phyloP scores from a whole-genome alignment of 2,888 invertebrate genomes.

The Cynaeus angustus region DNA sequence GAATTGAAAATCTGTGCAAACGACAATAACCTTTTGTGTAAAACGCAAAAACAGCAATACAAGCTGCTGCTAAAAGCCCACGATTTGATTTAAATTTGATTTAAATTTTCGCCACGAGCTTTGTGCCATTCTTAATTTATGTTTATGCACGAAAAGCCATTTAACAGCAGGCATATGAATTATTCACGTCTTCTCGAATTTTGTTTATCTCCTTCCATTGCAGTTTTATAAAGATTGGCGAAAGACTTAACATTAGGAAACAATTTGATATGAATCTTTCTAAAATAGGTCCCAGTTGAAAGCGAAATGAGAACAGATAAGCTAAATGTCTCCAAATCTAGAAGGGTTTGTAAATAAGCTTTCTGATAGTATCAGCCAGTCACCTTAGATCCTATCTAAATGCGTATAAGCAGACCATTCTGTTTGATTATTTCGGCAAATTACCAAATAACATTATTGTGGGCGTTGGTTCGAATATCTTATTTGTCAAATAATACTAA shows the following conservation, averaged over 20 bases:
- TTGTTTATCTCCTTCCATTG: not conserved
- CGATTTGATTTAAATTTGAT: constrained; percentile 27
- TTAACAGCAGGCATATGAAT: constrained; percentile 4
- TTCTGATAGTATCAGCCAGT: constrained; percentile 54
- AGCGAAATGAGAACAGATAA: constrained; percentile 18
- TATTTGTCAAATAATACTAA: not conserved
- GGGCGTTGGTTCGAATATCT: not conserved
- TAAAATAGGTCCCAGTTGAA: constrained; percentile 6
- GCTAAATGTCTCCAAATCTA: constrained; percentile 26
- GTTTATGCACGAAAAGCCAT: constrained; percentile 18
- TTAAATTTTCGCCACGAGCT: constrained; percentile 31
- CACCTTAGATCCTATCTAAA: constrained; percentile 56
- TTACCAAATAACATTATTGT: constrained; percentile 50
- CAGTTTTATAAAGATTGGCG: not conserved
- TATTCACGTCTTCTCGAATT: not conserved
- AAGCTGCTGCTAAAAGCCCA: constrained; percentile 1
- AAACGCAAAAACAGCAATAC: too few species aligned
- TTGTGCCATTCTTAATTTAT: constrained; percentile 32
- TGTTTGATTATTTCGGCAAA: constrained; percentile 57
- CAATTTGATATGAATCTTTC: constrained; percentile 18
- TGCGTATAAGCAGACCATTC: constrained; percentile 54
- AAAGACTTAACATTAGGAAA: constrained; percentile 3
- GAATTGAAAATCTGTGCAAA: constrained; percentile 1
- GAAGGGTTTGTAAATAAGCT: constrained; percentile 47
- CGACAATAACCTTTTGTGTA: too few species aligned